These are phyloP conservation scores for Meganola albula DNA, from an alignment of 2,888 invertebrate species.

Conservation along the genomic window DNA sequence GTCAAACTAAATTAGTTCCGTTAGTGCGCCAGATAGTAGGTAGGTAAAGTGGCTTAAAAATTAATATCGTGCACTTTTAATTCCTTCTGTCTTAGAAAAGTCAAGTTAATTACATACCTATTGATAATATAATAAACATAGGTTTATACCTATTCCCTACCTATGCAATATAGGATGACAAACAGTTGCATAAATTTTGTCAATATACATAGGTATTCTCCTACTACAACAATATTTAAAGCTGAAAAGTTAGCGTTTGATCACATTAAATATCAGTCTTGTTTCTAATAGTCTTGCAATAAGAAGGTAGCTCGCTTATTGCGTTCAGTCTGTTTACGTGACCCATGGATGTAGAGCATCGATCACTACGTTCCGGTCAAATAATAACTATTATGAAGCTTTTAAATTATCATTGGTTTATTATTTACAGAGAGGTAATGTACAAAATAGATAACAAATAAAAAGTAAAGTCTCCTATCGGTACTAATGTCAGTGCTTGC, in stretches of 20 bases:
- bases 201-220: not conserved
- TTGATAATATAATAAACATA: no score
- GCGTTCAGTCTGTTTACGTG: no score
- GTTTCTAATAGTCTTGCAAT: no score
- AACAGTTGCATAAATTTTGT: not conserved
- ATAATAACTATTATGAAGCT: no score
- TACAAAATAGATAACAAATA: slow-evolving; percentile 43
- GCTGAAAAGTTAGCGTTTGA: no score
- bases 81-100: no score
- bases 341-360: no score
- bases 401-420: slow-evolving; percentile 39
- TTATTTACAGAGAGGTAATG: slow-evolving; percentile 64
- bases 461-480: slow-evolving; percentile 44
- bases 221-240: no score
- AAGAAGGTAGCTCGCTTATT: no score
- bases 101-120: no score
- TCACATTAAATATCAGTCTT: no score
- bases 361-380: no score
- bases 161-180: not conserved
- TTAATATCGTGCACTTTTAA: not conserved
- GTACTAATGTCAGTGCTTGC: slow-evolving; percentile 64
- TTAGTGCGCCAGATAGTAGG: slow-evolving; percentile 31
- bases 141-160: slow-evolving; percentile 2
- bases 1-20: slow-evolving; percentile 64
- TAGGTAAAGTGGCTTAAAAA: not conserved